Evolutionary conservation across 2,113 vertebrate genomes (phyloP).

Genomic region (Sturnira hondurensis): DNA sequence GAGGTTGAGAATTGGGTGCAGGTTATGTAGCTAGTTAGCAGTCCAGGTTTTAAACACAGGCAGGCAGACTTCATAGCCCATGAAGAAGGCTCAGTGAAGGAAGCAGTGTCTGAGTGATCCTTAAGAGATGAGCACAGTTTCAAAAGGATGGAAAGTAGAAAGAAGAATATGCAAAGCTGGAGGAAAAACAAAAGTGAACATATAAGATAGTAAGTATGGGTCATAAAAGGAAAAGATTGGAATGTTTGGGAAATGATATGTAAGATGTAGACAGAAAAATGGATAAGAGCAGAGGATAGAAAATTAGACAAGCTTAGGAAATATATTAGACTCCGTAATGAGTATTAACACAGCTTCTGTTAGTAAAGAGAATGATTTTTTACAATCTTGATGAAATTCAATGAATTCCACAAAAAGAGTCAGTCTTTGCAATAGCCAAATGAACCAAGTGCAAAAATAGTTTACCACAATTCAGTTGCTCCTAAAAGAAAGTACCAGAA

Average conservation of each 20-base stretch:
- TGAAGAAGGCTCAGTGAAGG: not conserved
- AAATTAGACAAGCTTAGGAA: not conserved
- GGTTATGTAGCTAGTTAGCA: not conserved
- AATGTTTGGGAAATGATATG: not conserved
- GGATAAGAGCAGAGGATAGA: not conserved
- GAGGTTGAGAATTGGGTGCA: not conserved
- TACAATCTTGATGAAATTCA: not conserved
- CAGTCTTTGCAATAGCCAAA: not conserved
- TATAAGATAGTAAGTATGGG: not conserved
- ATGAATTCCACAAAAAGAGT: not conserved
- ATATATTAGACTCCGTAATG: not conserved
- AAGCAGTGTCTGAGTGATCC: not conserved
- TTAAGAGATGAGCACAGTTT: not conserved
- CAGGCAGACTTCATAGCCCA: not conserved
- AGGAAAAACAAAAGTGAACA: not conserved
- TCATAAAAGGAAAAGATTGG: not conserved
- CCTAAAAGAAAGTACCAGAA: not conserved
- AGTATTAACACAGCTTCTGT: not conserved
- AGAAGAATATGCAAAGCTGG: not conserved
- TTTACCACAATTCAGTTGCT: not conserved
- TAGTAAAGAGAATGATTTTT: not conserved
- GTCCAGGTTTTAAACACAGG: not conserved
- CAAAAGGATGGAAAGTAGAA: not conserved
- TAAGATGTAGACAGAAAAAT: not conserved
- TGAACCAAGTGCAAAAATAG: not conserved